A percentile compares a stretch with the other conserved stretches of the same genome.
Evolutionary conservation across 2,113 vertebrate species (phyloP).

Genomic region (Muntiacus muntjak): DNA sequence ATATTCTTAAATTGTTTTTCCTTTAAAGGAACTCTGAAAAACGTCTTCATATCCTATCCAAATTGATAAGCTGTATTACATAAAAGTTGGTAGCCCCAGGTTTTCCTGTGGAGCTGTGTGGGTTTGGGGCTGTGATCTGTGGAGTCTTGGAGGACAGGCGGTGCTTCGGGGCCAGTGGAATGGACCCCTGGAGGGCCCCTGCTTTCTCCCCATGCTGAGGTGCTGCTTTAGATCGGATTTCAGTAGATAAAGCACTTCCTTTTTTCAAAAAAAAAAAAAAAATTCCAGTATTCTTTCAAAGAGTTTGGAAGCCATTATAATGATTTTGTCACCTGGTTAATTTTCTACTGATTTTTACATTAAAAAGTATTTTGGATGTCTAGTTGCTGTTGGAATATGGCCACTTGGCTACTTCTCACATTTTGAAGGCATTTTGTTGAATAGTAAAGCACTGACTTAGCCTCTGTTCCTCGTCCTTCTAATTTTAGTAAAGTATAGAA

Average conservation of each 20-base stretch:
- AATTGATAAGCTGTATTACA: not conserved
- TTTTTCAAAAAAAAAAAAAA: not conserved
- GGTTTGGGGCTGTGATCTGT: not conserved
- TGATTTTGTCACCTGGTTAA: not conserved
- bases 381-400: conserved; percentile 14
- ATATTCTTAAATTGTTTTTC: not conserved
- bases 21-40: not conserved
- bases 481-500: not conserved
- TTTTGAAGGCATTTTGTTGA: not conserved
- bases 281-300: not conserved
- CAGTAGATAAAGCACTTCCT: not conserved
- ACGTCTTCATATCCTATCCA: not conserved
- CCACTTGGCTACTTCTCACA: not conserved
- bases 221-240: not conserved
- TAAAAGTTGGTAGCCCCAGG: not conserved
- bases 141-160: not conserved
- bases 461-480: not conserved
- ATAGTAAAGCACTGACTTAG: not conserved
- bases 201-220: not conserved
- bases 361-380: not conserved
- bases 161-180: not conserved
- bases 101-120: not conserved
- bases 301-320: not conserved
- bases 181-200: not conserved
- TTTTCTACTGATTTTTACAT: conserved; percentile 28